Conservation (phyloP, 2,797 vertebrate species). For the Helarctos malayanus region DNA sequence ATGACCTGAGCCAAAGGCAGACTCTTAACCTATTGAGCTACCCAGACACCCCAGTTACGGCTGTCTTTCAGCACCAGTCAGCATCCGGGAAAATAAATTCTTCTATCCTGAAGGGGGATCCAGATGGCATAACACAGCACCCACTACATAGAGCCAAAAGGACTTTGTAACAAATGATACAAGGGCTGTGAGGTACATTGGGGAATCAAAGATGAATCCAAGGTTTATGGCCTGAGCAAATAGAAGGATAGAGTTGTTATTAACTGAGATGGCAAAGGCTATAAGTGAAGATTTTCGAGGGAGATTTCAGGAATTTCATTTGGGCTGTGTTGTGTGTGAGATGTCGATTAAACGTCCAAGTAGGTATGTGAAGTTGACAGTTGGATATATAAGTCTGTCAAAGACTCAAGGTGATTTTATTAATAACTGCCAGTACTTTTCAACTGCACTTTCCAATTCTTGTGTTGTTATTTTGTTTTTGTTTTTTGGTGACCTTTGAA, state of each 20-base stretch:
- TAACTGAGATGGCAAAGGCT: slow-evolving; percentile 49
- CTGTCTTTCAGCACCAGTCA: neutral
- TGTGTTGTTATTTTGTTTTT: slow-evolving; percentile 67
- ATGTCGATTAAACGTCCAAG: slow-evolving; percentile 68
- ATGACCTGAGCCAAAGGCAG: neutral
- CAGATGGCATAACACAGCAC: neutral
- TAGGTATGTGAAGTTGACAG: slow-evolving; percentile 69
- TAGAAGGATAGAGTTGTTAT: neutral
- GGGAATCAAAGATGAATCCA: slow-evolving; percentile 53
- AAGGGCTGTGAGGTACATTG: slow-evolving; percentile 30
- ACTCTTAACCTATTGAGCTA: neutral
- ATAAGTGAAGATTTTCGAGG: slow-evolving; percentile 39
- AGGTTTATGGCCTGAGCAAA: slow-evolving; percentile 5
- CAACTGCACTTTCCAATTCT: slow-evolving; percentile 57
- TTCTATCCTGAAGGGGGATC: neutral
- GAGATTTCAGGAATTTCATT: slow-evolving; percentile 62
- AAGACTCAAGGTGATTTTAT: slow-evolving; percentile 74
- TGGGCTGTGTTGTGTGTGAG: slow-evolving; percentile 36
- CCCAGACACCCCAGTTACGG: neutral
- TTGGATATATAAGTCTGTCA: slow-evolving; percentile 70
- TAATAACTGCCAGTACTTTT: slow-evolving; percentile 73
- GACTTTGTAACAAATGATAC: slow-evolving; percentile 48
- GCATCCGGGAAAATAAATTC: neutral
- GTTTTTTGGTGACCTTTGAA: slow-evolving; percentile 64
- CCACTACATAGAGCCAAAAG: neutral